Evolutionary conservation across 2,888 invertebrate species (phyloP).

Genomic region (Oxyteleia sp.): DNA sequence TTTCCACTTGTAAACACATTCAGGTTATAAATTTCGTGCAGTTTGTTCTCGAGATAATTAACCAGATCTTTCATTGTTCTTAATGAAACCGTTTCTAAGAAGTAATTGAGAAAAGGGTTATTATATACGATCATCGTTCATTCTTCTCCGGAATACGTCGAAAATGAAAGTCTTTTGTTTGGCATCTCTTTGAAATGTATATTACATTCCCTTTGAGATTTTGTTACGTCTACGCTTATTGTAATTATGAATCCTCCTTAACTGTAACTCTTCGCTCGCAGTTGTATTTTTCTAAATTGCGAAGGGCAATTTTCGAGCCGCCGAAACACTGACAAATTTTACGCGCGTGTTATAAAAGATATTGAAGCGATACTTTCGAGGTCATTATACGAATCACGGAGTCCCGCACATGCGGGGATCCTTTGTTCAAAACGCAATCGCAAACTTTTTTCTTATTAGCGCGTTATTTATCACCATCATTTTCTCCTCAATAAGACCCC

Average conservation of each 20-base stretch:
- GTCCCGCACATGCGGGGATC: conserved; percentile 17
- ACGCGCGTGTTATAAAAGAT: conserved; percentile 5
- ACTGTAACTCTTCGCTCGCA: background rate
- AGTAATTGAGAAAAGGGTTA: conserved; percentile 31
- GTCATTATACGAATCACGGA: conserved; percentile 32
- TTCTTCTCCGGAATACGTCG: conserved; percentile 27
- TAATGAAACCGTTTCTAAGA: conserved; percentile 42
- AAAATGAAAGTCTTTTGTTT: conserved; percentile 54
- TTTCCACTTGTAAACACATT: conserved; percentile 22
- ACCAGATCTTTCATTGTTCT: conserved; percentile 33
- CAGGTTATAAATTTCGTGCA: conserved; percentile 23
- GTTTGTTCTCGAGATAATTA: conserved; percentile 32
- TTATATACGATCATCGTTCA: conserved; percentile 36
- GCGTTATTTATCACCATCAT: conserved; percentile 80
- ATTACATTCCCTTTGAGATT: conserved; percentile 42
- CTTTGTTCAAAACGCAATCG: conserved; percentile 33
- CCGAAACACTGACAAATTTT: conserved; percentile 10
- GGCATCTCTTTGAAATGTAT: conserved; percentile 34
- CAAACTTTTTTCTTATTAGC: conserved; percentile 76
- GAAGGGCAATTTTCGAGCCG: no score
- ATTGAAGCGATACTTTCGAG: conserved; percentile 20
- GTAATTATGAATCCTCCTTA: conserved; percentile 13
- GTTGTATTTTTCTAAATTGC: background rate
- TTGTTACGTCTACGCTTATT: conserved; percentile 22
- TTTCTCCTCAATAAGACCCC: conserved; percentile 79